Evolutionary conservation across 2,888 invertebrate species (phyloP).

Genomic region (Hartigia nigra): DNA sequence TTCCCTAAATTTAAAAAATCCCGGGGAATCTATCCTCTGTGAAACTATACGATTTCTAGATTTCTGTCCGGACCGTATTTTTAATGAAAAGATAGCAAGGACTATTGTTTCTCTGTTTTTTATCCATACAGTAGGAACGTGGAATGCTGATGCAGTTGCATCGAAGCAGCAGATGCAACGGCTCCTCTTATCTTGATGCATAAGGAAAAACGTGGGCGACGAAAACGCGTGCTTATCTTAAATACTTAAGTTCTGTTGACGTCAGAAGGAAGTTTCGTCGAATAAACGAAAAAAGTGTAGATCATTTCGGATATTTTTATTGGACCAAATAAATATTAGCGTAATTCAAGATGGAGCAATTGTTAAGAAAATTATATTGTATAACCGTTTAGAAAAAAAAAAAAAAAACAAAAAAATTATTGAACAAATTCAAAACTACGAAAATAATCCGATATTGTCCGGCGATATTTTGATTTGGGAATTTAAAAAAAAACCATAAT

Average conservation of each 20-base stretch:
- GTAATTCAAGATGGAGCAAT: background rate
- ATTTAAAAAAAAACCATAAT: background rate
- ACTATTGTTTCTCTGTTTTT: background rate
- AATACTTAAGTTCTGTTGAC: background rate
- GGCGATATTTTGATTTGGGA: background rate
- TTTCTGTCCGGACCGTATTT: background rate
- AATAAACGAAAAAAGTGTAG: background rate
- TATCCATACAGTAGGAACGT: background rate
- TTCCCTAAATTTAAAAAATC: background rate
- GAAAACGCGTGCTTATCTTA: background rate
- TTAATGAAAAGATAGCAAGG: background rate
- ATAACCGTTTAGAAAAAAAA: no score
- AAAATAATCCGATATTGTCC: background rate
- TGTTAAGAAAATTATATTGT: background rate
- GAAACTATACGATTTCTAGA: background rate
- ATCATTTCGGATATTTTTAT: background rate
- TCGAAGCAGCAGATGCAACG: background rate
- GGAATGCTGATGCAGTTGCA: background rate
- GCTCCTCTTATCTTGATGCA: background rate
- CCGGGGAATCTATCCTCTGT: background rate
- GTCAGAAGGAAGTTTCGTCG: background rate
- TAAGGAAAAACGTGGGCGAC: slow-evolving; percentile 1
- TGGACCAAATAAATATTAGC: background rate
- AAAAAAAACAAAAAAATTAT: background rate
- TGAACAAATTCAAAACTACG: background rate